Evolutionary conservation across 2,113 vertebrate species (phyloP).

Genomic region (Ptychochromis oligacanthus): DNA sequence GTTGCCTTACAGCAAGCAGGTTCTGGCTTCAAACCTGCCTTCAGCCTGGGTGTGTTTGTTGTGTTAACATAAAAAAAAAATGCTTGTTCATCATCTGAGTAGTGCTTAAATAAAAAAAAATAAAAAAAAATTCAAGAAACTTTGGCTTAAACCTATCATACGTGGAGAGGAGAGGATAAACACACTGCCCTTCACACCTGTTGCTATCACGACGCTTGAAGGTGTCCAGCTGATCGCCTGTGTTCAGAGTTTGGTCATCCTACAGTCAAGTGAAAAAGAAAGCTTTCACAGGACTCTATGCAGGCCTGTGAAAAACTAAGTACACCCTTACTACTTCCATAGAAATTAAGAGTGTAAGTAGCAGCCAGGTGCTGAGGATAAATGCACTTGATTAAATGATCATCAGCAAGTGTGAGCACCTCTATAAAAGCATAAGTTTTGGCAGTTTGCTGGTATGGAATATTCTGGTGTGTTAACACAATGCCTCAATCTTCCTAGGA

Average conservation of each 20-base stretch:
- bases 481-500: not conserved
- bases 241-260: not conserved
- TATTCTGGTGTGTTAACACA: not conserved
- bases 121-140: too few species aligned
- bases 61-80: not conserved
- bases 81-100: not conserved
- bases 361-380: not conserved
- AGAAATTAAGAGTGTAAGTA: not conserved
- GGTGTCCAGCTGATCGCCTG: not conserved
- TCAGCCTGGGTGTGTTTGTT: not conserved
- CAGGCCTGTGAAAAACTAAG: not conserved
- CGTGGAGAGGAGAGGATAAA: too few species aligned
- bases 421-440: not conserved
- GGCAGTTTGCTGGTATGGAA: not conserved
- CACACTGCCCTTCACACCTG: too few species aligned
- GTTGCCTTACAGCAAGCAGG: not conserved
- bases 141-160: too few species aligned
- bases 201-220: not conserved
- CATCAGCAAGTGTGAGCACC: not conserved
- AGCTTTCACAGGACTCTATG: not conserved
- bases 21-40: not conserved
- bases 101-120: not conserved
- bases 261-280: not conserved
- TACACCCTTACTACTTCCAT: not conserved
- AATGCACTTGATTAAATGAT: not conserved